Base-by-base conservation (phyloP, 2,113 vertebrate species). In the Pedionomus torquatus region DNA sequence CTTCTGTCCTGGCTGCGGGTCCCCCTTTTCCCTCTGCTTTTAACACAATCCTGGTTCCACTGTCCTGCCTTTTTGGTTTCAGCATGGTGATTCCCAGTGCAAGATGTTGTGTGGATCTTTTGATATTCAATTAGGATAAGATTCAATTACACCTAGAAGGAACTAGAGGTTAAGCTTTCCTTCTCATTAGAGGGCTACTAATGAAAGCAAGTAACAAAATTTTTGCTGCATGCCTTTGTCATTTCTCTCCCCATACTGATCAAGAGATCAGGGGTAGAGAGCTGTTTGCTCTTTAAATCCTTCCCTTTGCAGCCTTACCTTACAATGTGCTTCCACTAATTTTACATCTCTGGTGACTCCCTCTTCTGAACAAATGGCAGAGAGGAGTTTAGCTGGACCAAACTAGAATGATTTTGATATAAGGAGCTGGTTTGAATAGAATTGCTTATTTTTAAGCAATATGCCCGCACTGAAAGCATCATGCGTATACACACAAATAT, bases 401-500 rank as follows among this genome's bases (percentile, higher is more conserved):
- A 83, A 18, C n/a, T 12, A 41, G 26, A 66, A 41, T 54, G 33
- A 46, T 71, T 71, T 71, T 84, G 37, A 13, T 66, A 41, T 77
- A 25, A 16, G 24, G 11, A 68, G 25, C 18, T 61, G 10, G 4
- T 71, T 88, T 91, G 75, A 75, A 30, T 21, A 46, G 28, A 70
- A 66, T 10, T 35, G 5, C 5, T 48, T 46, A 7, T 63, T 78
- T 69, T 75, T 52, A 63, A 81, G 37, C 13, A 31, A 9, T 35
- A 46, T 37, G 10, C 17, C 35, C 0, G 7, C 28, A 6, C 11
- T 57, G 41, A 66, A 65, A 39, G 17, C 2, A 1, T 57, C 63
- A 51, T 49, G 16, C 1, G 1, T 31, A 8, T 20, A 17, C 2
- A 1, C 9, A 51, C 1, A 4, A 23, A 5, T 8, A 44, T 33